Conservation (phyloP, 2,888 invertebrate species). For the Eulithis prunata region DNA sequence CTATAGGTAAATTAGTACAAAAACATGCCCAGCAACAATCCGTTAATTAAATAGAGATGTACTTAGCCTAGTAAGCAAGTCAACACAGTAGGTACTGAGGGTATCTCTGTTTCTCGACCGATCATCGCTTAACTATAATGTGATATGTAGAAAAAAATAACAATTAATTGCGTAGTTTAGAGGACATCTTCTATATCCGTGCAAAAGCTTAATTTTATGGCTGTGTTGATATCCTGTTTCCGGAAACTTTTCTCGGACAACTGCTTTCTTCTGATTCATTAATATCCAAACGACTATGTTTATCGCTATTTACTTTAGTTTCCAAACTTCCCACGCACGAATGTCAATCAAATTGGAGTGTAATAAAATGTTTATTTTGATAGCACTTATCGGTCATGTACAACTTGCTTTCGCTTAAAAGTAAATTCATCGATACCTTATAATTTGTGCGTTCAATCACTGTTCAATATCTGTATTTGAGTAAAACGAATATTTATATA, state of each 20-base stretch:
- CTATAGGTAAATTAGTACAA: too few relatives aligned
- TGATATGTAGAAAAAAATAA: too few relatives aligned
- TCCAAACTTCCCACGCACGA: constrained; percentile 45
- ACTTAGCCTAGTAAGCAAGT: too few relatives aligned
- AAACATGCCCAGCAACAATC: too few relatives aligned
- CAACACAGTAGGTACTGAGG: too few relatives aligned
- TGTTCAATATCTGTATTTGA: constrained; percentile 7
- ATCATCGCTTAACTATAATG: too few relatives aligned
- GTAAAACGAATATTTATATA: not conserved
- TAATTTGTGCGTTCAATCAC: constrained; percentile 3
- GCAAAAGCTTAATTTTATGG: not conserved
- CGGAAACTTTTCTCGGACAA: not conserved
- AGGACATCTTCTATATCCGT: not conserved
- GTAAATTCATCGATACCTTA: constrained; percentile 20
- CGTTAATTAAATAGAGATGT: too few relatives aligned
- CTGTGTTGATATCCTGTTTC: not conserved
- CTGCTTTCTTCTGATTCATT: constrained; percentile 10
- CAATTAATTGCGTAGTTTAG: too few relatives aligned
- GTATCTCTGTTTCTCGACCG: too few relatives aligned
- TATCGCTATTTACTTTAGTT: constrained; percentile 44
- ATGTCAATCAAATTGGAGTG: constrained; percentile 45
- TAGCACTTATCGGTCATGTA: constrained; percentile 40
- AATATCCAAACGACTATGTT: constrained; percentile 1
- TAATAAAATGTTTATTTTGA: constrained; percentile 43
- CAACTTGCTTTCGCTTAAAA: constrained; percentile 29